Base-by-base conservation (phyloP, 2,888 invertebrate genomes). In the Xanthorhoe designata region DNA sequence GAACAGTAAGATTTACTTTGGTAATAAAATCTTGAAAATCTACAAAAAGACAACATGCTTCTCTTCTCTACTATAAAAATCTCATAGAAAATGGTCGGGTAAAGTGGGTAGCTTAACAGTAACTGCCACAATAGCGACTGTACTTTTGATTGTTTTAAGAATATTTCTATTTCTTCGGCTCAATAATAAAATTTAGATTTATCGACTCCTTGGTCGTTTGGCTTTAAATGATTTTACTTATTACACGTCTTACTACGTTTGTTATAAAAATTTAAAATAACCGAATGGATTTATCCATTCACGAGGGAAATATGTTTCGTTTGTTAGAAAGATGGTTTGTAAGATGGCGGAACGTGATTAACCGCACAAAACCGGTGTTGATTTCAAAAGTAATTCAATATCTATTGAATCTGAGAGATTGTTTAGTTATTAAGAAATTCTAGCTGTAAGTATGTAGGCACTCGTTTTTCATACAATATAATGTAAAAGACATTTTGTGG, bases 111-210 rank as follows among this genome's bases (percentile, higher is more conserved):
- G 56, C 47, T 7, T 51, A 51, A 52, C 77, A 66, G 75, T 75
- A 75, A 85, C 88, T 87, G 89, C 86, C 89, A 86, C 83, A 82
- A 77, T 78, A 76, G 64, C 70, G 84, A 84, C 81, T 85, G 84
- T 80, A 77, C 80, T 58, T 73, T 68, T 54, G 47, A 66, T 70
- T 52, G 38, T 67, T 68, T 67, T 66, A 69, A 58, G 35, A 67
- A 53, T 54, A 35, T 53, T 50, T 50, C 65, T 65, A 75, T 76
- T 72, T 61, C 68, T 70, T 76, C 78, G 74, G 84, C 84, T 85
- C 83, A 81, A 83, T 68, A 63, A 60, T 65, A 62, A 60, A 59
- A 56, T 58, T 62, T 71, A 71, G 68, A 67, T 69, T 56, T 63
- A 63, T 69, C 55, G 51, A 69, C 69, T 64, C 35, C 29, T 69